Evolutionary conservation across 1,140 invertebrate species (phyloP).

Genomic region (Monomorium pharaonis): DNA sequence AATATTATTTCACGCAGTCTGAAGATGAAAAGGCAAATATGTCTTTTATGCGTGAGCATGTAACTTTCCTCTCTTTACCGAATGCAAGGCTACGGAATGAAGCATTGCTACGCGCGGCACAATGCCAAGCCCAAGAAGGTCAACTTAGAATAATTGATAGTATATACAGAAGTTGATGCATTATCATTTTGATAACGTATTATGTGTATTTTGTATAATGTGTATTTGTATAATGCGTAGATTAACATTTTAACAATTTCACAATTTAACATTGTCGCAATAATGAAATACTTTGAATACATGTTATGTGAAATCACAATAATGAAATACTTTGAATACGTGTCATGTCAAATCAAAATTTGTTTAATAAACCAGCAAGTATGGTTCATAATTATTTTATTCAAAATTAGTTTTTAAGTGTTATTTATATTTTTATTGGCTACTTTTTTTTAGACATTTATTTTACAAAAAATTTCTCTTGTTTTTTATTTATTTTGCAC

Average conservation of each 20-base stretch:
- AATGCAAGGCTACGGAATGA: not conserved
- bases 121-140: constrained; percentile 12
- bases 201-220: no score
- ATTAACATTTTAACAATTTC: not conserved
- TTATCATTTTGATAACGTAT: not conserved
- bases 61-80: constrained; percentile 10
- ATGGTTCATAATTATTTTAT: no score
- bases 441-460: not conserved
- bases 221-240: not conserved
- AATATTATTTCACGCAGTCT: not conserved
- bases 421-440: not conserved
- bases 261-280: not conserved
- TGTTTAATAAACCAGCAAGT: not conserved
- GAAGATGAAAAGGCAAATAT: not conserved
- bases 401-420: not conserved
- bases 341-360: not conserved
- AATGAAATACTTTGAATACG: not conserved
- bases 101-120: not conserved
- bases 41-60: not conserved
- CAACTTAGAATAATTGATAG: constrained; percentile 7
- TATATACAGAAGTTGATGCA: not conserved
- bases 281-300: not conserved
- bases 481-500: not conserved
- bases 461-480: not conserved
- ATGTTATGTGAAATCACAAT: not conserved